Evolutionary conservation across 2,113 vertebrate species (phyloP).

Genomic region (Nicator chloris): DNA sequence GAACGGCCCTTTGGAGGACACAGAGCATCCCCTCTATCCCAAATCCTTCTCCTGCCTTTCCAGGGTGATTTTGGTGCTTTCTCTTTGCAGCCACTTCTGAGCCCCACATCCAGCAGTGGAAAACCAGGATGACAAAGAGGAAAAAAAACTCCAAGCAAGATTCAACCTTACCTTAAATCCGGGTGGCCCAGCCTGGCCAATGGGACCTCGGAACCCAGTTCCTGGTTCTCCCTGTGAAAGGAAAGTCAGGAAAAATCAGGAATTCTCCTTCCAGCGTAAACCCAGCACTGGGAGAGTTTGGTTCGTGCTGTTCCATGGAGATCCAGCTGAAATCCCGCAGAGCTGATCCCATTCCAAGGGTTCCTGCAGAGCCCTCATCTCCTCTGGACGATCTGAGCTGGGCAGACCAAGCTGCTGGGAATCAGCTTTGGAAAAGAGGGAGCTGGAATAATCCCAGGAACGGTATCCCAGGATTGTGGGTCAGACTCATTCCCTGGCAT

Average conservation of each 20-base stretch:
- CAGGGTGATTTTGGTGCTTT: not conserved
- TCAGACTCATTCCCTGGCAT: not conserved
- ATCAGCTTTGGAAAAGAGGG: not conserved
- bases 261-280: not conserved
- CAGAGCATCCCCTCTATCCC: not conserved
- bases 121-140: not conserved
- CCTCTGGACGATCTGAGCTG: not conserved
- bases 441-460: not conserved
- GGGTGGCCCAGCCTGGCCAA: slow-evolving; percentile 83
- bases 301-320: not conserved
- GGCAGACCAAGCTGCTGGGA: not conserved
- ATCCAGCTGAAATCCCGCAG: not conserved
- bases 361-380: not conserved
- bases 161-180: slow-evolving; percentile 78
- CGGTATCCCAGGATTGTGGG: not conserved
- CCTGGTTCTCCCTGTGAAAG: slow-evolving; percentile 82
- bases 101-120: not conserved
- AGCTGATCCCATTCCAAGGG: not conserved
- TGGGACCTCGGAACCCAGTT: slow-evolving; percentile 81
- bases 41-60: not conserved
- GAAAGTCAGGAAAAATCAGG: not conserved
- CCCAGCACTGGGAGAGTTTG: not conserved
- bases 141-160: not conserved
- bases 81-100: not conserved
- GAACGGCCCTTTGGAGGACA: not conserved